Percentiles rank a stretch among this genome's conserved stretches.
phyloP scores from a whole-genome alignment of 2,113 vertebrate species.

The Artemisiospiza belli region DNA sequence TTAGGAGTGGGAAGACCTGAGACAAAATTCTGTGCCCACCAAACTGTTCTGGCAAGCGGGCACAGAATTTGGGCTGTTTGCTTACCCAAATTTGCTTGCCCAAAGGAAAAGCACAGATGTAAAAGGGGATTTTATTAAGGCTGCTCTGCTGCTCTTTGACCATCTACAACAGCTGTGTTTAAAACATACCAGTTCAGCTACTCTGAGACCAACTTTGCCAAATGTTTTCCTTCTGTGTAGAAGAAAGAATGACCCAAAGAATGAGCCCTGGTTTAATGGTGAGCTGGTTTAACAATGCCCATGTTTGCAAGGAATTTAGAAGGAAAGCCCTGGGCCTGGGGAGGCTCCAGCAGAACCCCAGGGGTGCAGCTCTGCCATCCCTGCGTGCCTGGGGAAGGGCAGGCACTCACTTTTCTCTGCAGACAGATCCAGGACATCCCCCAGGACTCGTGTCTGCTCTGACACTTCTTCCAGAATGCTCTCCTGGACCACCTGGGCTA shows the following conservation, averaged over 20 bases:
- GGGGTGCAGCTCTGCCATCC: background rate
- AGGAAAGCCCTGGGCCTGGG: background rate
- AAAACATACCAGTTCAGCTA: background rate
- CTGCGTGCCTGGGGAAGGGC: background rate
- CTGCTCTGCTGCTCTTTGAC: background rate
- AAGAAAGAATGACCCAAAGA: background rate
- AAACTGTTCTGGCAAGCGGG: background rate
- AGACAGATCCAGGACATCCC: conserved; percentile 70
- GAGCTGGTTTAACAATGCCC: background rate
- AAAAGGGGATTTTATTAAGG: background rate
- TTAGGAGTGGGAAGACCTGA: background rate
- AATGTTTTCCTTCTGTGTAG: background rate
- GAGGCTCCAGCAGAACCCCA: background rate
- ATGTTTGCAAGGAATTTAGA: background rate
- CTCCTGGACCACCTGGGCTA: conserved; percentile 69
- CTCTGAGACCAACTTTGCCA: background rate
- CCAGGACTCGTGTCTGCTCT: conserved; percentile 69
- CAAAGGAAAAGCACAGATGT: background rate
- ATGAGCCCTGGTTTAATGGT: background rate
- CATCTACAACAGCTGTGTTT: background rate
- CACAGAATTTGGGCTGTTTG: background rate
- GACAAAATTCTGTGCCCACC: background rate
- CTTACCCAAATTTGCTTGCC: background rate
- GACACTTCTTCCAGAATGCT: conserved; percentile 73
- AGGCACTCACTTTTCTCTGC: conserved; percentile 75